Evolutionary conservation across 1,140 invertebrate species (phyloP).

Genomic region (Heliconius hewitsoni): DNA sequence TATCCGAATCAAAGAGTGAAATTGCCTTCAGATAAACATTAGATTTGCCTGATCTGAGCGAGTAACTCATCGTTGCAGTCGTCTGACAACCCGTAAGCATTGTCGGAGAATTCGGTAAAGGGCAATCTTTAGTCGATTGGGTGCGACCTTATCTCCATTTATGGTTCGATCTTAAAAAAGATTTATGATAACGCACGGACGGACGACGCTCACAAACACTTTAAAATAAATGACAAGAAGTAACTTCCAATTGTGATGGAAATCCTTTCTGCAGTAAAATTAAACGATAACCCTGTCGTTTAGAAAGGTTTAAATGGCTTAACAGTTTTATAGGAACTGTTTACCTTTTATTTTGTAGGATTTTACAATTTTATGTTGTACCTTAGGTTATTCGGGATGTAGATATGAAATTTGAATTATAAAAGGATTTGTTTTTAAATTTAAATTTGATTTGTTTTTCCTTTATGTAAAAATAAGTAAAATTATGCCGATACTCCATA

Average conservation of each 20-base stretch:
- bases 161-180: constrained; percentile 79
- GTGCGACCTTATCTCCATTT: constrained; percentile 79
- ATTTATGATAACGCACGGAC: constrained; percentile 80
- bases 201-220: constrained; percentile 72
- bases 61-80: constrained; percentile 47
- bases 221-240: constrained; percentile 81
- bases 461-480: too few species aligned
- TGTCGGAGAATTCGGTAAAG: constrained; percentile 67
- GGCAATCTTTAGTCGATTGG: constrained; percentile 77
- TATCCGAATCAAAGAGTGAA: too few species aligned
- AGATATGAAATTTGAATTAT: not conserved
- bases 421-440: not conserved
- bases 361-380: constrained; percentile 62
- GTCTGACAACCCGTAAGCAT: constrained; percentile 73
- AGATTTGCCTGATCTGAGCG: constrained; percentile 7
- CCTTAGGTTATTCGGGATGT: constrained; percentile 38
- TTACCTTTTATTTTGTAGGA: constrained; percentile 63
- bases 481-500: too few species aligned
- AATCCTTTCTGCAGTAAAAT: constrained; percentile 81
- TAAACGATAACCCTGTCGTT: constrained; percentile 79
- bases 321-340: constrained; percentile 69
- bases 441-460: too few species aligned
- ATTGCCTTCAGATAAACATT: not conserved
- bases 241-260: constrained; percentile 80
- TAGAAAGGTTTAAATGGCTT: constrained; percentile 78